Percentiles rank a stretch among this genome's conserved stretches.
phyloP scores from a whole-genome alignment of 2,888 invertebrate species.

The Azorinus chamasolen region DNA sequence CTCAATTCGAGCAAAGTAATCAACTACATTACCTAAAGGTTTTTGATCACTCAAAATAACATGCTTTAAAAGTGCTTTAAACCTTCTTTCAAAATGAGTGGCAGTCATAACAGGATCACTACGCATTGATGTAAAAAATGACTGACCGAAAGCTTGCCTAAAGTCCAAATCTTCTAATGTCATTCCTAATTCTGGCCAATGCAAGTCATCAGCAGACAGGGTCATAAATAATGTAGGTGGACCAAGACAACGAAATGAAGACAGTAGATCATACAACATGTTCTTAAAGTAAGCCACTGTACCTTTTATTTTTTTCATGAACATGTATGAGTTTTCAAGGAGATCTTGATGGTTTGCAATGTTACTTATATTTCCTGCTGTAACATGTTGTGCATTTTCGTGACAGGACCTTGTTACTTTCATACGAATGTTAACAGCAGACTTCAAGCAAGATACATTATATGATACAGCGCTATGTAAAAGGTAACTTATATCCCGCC shows the following conservation, averaged over 20 bases:
- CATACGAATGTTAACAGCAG: constrained; percentile 41
- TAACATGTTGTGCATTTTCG: constrained; percentile 4
- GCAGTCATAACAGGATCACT: constrained; percentile 45
- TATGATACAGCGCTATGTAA: constrained; percentile 36
- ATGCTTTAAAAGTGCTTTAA: constrained; percentile 37
- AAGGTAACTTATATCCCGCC: constrained; percentile 46
- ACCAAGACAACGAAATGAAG: constrained; percentile 44
- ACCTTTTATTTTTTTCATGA: constrained; percentile 61
- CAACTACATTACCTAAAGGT: constrained; percentile 37
- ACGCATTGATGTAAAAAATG: constrained; percentile 23
- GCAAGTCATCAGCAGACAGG: constrained; percentile 61
- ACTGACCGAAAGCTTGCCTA: constrained; percentile 19
- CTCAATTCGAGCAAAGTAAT: constrained; percentile 46
- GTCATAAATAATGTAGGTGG: constrained; percentile 59
- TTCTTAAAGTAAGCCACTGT: constrained; percentile 59
- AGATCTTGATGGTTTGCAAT: constrained; percentile 11
- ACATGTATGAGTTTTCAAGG: constrained; percentile 62
- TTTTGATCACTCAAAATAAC: constrained; percentile 11
- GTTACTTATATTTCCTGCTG: constrained; percentile 10
- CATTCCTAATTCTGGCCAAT: no score
- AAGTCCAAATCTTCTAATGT: constrained; percentile 31
- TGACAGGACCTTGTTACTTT: constrained; percentile 6
- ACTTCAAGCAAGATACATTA: constrained; percentile 27
- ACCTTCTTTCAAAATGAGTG: constrained; percentile 52
- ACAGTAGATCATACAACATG: constrained; percentile 43